Evolutionary conservation across 1,140 invertebrate species (phyloP).

Genomic region (Rhopalosiphum padi): DNA sequence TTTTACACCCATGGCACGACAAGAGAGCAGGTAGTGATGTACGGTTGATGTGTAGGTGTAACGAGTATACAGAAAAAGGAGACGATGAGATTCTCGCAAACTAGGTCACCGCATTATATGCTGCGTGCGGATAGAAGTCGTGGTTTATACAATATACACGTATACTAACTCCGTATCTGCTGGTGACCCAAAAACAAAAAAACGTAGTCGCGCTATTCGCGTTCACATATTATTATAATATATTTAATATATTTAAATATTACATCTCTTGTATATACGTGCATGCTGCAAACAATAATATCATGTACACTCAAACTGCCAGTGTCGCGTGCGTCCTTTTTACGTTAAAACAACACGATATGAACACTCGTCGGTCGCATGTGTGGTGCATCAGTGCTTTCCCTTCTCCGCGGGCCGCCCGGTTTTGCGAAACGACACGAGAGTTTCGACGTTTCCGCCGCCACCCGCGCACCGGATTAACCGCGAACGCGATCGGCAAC

Average conservation of each 20-base stretch:
- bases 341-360: not conserved
- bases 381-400: not conserved
- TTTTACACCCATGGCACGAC: not conserved
- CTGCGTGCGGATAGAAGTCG: not conserved
- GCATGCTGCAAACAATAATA: not conserved
- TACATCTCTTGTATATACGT: not conserved
- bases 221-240: not conserved
- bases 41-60: not conserved
- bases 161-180: not conserved
- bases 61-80: not conserved
- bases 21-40: not conserved
- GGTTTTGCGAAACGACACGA: not conserved
- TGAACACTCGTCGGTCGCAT: not conserved
- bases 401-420: too few species aligned
- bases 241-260: not conserved
- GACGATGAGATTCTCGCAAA: not conserved
- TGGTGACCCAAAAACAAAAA: constrained; percentile 10
- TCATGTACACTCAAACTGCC: too few species aligned
- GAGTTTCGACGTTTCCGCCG: not conserved
- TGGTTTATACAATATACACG: not conserved
- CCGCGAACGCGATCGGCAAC: not conserved
- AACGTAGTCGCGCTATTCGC: not conserved
- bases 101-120: not conserved
- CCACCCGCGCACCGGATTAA: not conserved
- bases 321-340: not conserved